Conservation (phyloP, 2,113 vertebrate species). For the Tachysurus vachellii region DNA sequence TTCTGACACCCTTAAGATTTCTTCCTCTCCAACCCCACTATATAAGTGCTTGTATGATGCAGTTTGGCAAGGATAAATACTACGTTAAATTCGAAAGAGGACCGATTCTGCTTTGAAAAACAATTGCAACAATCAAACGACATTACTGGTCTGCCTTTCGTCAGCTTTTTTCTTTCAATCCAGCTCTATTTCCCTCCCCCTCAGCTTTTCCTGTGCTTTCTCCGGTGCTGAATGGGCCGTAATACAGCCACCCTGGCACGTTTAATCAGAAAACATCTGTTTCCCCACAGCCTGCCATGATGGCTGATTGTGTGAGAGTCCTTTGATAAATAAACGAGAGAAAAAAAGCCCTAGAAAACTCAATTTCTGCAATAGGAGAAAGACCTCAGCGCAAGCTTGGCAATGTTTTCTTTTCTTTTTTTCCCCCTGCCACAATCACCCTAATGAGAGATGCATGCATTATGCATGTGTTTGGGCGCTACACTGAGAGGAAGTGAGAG, state of each 20-base stretch:
- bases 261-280: constrained; percentile 81
- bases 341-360: constrained; percentile 48
- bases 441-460: constrained; percentile 72
- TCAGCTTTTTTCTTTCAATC: constrained; percentile 46
- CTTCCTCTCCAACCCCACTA: constrained; percentile 16
- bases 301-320: constrained; percentile 70
- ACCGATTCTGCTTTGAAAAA: constrained; percentile 47
- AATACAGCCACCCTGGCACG: constrained; percentile 69
- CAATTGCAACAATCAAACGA: constrained; percentile 57
- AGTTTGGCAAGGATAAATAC: constrained; percentile 30
- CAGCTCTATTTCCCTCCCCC: not conserved
- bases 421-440: constrained; percentile 54
- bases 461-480: constrained; percentile 53
- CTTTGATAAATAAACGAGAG: constrained; percentile 71
- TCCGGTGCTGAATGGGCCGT: constrained; percentile 63
- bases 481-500: constrained; percentile 24
- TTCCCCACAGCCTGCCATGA: constrained; percentile 57
- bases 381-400: constrained; percentile 55
- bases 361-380: constrained; percentile 65
- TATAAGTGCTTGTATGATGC: constrained; percentile 47
- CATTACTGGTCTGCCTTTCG: constrained; percentile 60
- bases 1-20: not conserved
- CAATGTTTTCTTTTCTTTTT: constrained; percentile 65
- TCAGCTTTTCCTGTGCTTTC: constrained; percentile 57
- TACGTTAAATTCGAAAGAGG: constrained; percentile 25